Conservation (phyloP, 53 echinoderm and acorn worm genomes). For the Paracentrotus lividus region DNA sequence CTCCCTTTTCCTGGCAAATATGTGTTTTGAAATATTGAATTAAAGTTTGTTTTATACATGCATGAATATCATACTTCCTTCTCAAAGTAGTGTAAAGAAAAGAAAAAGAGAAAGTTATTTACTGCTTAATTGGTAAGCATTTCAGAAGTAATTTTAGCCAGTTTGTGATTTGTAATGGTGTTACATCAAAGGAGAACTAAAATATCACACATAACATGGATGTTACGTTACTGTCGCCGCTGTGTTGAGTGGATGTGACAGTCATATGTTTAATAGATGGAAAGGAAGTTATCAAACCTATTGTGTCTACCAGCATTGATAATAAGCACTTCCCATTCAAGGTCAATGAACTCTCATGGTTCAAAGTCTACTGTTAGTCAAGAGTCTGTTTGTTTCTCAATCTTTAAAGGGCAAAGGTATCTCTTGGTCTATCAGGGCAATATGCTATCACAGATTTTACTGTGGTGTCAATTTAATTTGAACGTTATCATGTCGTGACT, state of each 20-base stretch:
- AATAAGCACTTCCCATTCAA: conserved; percentile 19
- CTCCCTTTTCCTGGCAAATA: not conserved
- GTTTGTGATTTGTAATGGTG: too few relatives aligned
- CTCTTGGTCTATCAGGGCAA: not conserved
- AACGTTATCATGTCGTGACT: not conserved
- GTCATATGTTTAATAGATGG: not conserved
- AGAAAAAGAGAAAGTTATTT: too few relatives aligned
- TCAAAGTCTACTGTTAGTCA: conserved; percentile 16
- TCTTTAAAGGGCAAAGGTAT: conserved; percentile 7
- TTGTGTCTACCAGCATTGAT: conserved; percentile 22
- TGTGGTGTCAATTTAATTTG: not conserved
- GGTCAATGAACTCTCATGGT: conserved; percentile 20
- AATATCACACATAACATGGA: not conserved
- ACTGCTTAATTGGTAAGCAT: not conserved
- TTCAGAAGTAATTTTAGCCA: not conserved
- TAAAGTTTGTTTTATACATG: too few relatives aligned
- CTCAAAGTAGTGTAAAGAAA: too few relatives aligned
- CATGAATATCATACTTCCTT: too few relatives aligned
- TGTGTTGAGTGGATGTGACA: too few relatives aligned
- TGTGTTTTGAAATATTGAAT: too few relatives aligned
- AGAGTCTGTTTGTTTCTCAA: not conserved
- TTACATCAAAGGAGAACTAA: not conserved
- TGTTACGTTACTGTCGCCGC: too few relatives aligned
- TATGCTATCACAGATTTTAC: not conserved
- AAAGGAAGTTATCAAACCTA: conserved; percentile 6